Conservation (phyloP, 2,113 vertebrate species). For the Lamprotornis superbus region DNA sequence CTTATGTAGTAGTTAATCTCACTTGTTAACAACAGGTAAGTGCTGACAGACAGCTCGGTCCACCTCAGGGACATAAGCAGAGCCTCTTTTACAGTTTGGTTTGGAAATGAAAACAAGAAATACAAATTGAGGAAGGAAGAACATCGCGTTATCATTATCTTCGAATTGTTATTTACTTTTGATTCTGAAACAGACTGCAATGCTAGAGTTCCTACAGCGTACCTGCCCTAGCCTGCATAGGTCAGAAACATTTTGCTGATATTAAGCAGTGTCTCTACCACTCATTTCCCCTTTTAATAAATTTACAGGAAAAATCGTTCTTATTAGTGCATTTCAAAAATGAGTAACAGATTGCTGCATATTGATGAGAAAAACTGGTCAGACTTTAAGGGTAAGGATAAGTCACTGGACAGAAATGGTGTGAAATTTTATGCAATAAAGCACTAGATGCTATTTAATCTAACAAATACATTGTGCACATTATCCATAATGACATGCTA, state of each 20-base stretch:
- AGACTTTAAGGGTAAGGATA: neutral
- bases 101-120: constrained; percentile 12
- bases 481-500: neutral
- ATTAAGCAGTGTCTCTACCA: neutral
- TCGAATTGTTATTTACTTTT: neutral
- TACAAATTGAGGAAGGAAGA: neutral
- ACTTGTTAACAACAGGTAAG: constrained; percentile 37
- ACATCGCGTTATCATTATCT: neutral
- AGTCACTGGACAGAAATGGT: neutral
- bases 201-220: neutral
- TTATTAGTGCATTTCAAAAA: neutral
- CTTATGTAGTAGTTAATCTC: constrained; percentile 1
- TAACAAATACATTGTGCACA: neutral
- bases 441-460: neutral
- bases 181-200: neutral
- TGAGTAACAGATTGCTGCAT: neutral
- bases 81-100: neutral
- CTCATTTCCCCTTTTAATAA: neutral
- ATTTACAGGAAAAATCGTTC: neutral
- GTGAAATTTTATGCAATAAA: neutral
- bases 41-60: constrained; percentile 23
- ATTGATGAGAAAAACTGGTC: neutral
- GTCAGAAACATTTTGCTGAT: neutral
- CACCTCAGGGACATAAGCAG: neutral
- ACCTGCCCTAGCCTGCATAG: neutral